Evolutionary conservation across 1,140 invertebrate genomes (phyloP).

Genomic region (Luehdorfia chinensis): DNA sequence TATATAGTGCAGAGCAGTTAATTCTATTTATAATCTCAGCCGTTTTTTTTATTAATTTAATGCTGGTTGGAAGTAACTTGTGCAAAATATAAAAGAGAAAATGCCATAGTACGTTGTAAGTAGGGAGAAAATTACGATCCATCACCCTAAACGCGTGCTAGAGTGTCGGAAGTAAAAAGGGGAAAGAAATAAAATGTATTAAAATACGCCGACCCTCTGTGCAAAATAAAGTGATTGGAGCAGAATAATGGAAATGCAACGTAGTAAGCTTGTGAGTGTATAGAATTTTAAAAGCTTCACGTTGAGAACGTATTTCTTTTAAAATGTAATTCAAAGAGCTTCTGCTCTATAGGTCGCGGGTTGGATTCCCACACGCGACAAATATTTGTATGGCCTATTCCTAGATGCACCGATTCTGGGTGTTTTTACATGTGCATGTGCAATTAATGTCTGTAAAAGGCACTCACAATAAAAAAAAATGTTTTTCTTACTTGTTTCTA

Average conservation of each 20-base stretch:
- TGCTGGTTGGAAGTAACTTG: slow-evolving; percentile 1
- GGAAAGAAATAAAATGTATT: slow-evolving; percentile 16
- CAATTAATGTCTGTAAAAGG: too few relatives aligned
- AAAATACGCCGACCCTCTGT: slow-evolving; percentile 12
- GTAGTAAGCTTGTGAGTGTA: neutral
- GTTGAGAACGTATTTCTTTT: neutral
- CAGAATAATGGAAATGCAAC: slow-evolving; percentile 10
- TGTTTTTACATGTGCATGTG: too few relatives aligned
- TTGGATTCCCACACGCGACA: too few relatives aligned
- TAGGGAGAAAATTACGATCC: slow-evolving; percentile 15
- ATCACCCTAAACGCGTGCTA: slow-evolving; percentile 12
- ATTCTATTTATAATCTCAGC: too few relatives aligned
- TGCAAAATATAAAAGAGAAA: slow-evolving; percentile 5
- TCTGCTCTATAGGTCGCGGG: too few relatives aligned
- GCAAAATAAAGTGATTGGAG: slow-evolving; percentile 13
- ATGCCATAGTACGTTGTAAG: slow-evolving; percentile 1
- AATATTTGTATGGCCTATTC: too few relatives aligned
- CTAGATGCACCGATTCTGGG: too few relatives aligned
- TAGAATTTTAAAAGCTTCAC: neutral
- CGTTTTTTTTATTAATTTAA: too few relatives aligned
- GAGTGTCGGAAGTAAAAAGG: slow-evolving; percentile 11
- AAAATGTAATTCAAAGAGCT: too few relatives aligned
- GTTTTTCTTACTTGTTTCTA: too few relatives aligned
- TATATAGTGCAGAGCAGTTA: too few relatives aligned
- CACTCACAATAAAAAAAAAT: too few relatives aligned